Conservation (phyloP, 2,113 vertebrate species). For the Pandion haliaetus region DNA sequence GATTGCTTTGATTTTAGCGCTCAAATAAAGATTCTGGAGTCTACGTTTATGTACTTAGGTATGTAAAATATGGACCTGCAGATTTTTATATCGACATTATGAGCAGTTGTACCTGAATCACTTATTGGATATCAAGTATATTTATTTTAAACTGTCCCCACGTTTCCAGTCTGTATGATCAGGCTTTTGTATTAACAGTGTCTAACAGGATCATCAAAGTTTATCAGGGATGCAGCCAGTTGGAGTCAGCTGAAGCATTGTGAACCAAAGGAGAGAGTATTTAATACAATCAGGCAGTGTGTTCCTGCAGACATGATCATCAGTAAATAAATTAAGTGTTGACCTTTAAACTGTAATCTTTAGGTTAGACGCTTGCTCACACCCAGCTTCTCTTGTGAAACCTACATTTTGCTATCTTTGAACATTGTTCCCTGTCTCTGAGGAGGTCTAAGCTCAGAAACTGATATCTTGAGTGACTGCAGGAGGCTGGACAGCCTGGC, state of each 20-base stretch:
- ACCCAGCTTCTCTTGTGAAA: background rate
- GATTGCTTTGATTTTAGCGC: background rate
- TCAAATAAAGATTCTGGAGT: background rate
- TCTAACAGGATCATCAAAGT: background rate
- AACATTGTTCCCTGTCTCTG: background rate
- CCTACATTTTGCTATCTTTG: background rate
- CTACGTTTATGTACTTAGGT: background rate
- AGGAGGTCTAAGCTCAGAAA: slow-evolving; percentile 13
- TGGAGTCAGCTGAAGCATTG: background rate
- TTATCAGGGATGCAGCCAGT: background rate
- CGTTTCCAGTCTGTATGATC: background rate
- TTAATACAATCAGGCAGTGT: background rate
- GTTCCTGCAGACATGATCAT: background rate
- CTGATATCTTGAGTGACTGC: background rate
- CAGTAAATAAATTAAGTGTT: slow-evolving; percentile 34
- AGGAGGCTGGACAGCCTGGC: background rate
- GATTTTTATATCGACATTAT: background rate
- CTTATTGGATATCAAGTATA: background rate
- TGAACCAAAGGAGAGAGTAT: background rate
- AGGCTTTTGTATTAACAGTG: background rate
- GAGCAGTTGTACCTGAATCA: background rate
- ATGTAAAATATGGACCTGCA: background rate
- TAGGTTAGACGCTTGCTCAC: background rate
- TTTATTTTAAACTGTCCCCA: background rate
- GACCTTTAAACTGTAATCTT: slow-evolving; percentile 17